Base-by-base conservation (phyloP, 2,113 vertebrate species). In the Hipposideros armiger region DNA sequence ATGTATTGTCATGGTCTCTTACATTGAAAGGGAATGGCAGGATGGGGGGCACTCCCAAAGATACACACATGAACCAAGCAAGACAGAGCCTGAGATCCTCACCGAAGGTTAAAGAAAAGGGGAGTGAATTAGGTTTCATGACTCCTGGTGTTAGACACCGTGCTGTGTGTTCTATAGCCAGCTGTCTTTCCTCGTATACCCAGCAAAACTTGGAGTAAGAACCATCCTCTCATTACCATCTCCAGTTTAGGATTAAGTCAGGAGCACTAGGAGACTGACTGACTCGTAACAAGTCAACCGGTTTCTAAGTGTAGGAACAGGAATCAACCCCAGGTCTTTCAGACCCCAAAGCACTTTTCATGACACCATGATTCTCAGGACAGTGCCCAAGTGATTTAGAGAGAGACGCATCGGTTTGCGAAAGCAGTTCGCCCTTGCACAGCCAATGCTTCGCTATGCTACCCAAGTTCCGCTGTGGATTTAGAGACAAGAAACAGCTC, bases 401-500 rank as follows among this genome's bases (percentile, higher is more conserved):
- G 32, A 72, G 50, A 42, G 32, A 30, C 0, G 13, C 22, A 52
- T 50, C 47, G 13, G 22, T 81, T 40, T 58, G 66, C 77, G 74
- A 1, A 11, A 92, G 32, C 4, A 40, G 26, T 24, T 45, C 4
- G 3, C 36, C 58, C 22, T 50, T 16, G 20, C 40, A 19, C 54
- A 66, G 56, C 19, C 45, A 82, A 64, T 22, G 7, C 78, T 97
- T 90, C 19, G 4, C 45, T 73, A 58, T 15, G 73, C 91, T n/a
- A 86, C 64, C n/a, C 60, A 87, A 92, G 52, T 56, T 20, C 69
- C 42, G 36, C 73, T 24, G 69, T 83, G 94, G 96, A 80, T 80
- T 95, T 72, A 83, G 85, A 97, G 96, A 96, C 66, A 92, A 92
- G 24, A 66, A 67, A 56, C 36, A 47, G 69, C 87, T 89, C 82